A percentile compares a stretch with the other conserved stretches of the same genome.
Conservation (phyloP, 2,888 invertebrate species). For the Drosophila vallismaia region DNA sequence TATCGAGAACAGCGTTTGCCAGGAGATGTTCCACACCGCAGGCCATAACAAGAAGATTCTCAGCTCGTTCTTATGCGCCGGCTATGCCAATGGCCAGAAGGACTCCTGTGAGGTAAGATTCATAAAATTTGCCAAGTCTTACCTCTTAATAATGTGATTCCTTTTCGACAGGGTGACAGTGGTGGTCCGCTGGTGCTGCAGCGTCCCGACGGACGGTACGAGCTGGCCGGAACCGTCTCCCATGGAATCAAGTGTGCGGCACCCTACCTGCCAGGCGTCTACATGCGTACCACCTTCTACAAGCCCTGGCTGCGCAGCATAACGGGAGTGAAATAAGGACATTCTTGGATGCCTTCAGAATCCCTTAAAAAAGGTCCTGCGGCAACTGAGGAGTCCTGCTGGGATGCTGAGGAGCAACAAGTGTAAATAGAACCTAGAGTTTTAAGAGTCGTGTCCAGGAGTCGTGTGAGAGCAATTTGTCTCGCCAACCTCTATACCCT, state of each 20-base stretch:
- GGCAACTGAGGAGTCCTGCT: conserved; percentile 15
- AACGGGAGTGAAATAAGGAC: conserved; percentile 88
- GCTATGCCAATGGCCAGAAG: conserved; percentile 95
- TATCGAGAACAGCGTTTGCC: conserved; percentile 95
- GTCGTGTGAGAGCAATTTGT: conserved; percentile 37
- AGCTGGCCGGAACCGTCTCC: conserved; percentile 95
- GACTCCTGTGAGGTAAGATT: conserved; percentile 94
- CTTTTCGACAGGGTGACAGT: conserved; percentile 91
- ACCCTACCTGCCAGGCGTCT: conserved; percentile 95
- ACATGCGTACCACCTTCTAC: conserved; percentile 96
- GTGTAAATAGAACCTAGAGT: conserved; percentile 75
- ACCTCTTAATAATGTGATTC: neutral
- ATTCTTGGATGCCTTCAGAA: neutral
- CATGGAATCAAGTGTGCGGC: conserved; percentile 98
- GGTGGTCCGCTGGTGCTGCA: conserved; percentile 95
- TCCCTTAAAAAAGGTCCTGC: conserved; percentile 15
- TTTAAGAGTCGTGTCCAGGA: conserved; percentile 34
- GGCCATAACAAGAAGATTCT: conserved; percentile 94
- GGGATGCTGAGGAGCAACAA: conserved; percentile 38
- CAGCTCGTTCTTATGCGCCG: conserved; percentile 95
- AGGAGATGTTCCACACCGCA: conserved; percentile 96
- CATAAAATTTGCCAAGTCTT: neutral
- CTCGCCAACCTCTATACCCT: conserved; percentile 36
- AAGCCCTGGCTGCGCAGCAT: conserved; percentile 95
- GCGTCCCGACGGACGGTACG: conserved; percentile 93